Evolutionary conservation across 2,888 invertebrate species (phyloP).

Genomic region (Brenthis ino): DNA sequence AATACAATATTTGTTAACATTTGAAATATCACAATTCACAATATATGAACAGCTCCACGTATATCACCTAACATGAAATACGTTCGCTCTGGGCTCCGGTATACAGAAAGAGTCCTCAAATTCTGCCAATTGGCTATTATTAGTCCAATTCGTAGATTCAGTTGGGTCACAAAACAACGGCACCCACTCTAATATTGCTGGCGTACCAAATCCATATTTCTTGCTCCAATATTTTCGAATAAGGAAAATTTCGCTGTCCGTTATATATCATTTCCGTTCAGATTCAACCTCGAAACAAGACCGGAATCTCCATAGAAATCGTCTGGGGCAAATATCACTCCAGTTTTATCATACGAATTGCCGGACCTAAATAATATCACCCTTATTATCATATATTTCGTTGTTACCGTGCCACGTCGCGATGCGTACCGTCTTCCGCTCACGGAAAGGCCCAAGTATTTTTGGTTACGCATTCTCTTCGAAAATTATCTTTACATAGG

Average conservation of each 20-base stretch:
- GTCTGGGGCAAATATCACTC: conserved; percentile 75
- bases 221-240: conserved; percentile 55
- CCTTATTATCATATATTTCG: conserved; percentile 73
- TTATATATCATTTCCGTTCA: conserved; percentile 73
- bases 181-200: conserved; percentile 40
- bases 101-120: conserved; percentile 23
- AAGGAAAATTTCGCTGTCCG: conserved; percentile 58
- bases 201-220: conserved; percentile 42
- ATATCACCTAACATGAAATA: conserved; percentile 5
- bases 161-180: conserved; percentile 31
- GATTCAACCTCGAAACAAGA: conserved; percentile 77
- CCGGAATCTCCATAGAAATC: conserved; percentile 80
- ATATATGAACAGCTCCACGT: neutral
- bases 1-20: neutral
- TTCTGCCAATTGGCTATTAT: conserved; percentile 23
- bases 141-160: conserved; percentile 26
- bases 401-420: conserved; percentile 60
- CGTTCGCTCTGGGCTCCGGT: neutral
- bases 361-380: conserved; percentile 74
- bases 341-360: conserved; percentile 80
- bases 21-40: neutral
- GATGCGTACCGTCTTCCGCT: conserved; percentile 55
- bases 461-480: conserved; percentile 43
- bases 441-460: conserved; percentile 57
- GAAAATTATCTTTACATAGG: conserved; percentile 49